Evolutionary conservation across 2,797 vertebrate genomes (phyloP).

Genomic region (Sebastes melanostomus): DNA sequence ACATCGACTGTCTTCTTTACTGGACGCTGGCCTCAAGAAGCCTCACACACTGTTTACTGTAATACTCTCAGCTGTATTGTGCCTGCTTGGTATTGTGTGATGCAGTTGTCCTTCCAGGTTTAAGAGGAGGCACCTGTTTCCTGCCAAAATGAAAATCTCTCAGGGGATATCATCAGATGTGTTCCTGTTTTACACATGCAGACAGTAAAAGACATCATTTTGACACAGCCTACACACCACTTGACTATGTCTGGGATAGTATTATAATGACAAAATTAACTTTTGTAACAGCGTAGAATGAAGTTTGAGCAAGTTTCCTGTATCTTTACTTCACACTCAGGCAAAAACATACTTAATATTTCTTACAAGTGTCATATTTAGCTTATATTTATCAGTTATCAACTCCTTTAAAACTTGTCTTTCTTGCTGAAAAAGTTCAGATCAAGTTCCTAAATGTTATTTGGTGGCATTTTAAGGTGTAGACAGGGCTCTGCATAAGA

Average conservation of each 20-base stretch:
- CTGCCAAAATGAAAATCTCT: constrained; percentile 58
- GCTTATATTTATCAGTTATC: not conserved
- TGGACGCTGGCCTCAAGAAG: constrained; percentile 25
- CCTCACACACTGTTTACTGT: constrained; percentile 49
- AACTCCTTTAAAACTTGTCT: not conserved
- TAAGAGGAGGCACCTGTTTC: constrained; percentile 76
- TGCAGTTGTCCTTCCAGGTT: constrained; percentile 50
- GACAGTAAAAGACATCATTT: constrained; percentile 9
- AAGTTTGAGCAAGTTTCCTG: not conserved
- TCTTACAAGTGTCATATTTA: not conserved
- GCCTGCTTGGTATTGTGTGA: constrained; percentile 35
- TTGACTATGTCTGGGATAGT: not conserved
- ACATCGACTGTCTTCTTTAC: not conserved
- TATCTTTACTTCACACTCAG: not conserved
- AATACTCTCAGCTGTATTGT: constrained; percentile 39
- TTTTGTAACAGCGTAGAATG: not conserved
- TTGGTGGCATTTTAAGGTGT: not conserved
- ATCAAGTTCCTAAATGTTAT: not conserved
- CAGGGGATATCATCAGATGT: constrained; percentile 38
- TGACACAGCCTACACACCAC: not conserved
- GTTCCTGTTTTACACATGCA: constrained; percentile 30
- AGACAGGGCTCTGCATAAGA: too few species aligned
- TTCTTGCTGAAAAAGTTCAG: not conserved
- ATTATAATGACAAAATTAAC: not conserved
- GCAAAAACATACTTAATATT: not conserved